phyloP scores from a whole-genome alignment of 2,888 invertebrate species.

The Calameuta pallipes region DNA sequence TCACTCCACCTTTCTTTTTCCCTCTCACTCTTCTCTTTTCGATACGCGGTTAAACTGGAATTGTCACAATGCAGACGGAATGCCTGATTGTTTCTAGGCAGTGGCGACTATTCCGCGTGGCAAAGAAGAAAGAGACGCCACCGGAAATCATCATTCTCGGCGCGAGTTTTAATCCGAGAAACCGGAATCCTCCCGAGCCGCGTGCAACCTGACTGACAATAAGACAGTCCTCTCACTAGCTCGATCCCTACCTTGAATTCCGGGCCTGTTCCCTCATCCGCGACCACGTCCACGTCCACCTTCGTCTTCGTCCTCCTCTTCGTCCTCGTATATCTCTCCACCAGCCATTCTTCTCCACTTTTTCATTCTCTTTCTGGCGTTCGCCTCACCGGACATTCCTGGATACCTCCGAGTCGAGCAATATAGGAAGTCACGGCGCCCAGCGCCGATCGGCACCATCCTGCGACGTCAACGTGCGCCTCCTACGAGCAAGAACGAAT shows the following conservation, averaged over 20 bases:
- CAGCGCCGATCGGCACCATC: too few relatives aligned
- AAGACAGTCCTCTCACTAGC: conserved; percentile 16
- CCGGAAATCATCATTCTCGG: conserved; percentile 58
- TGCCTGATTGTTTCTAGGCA: conserved; percentile 49
- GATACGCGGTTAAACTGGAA: conserved; percentile 39
- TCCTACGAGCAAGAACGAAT: too few relatives aligned
- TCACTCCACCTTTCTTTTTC: conserved; percentile 6
- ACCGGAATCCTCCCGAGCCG: conserved; percentile 45
- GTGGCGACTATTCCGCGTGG: conserved; percentile 17
- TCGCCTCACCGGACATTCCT: too few relatives aligned
- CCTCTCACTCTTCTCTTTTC: conserved; percentile 14
- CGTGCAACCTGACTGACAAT: conserved; percentile 42
- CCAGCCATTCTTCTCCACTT: too few relatives aligned
- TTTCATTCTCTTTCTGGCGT: too few relatives aligned
- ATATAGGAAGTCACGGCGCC: too few relatives aligned
- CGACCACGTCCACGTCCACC: too few relatives aligned
- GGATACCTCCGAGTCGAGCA: too few relatives aligned
- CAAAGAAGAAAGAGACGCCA: conserved; percentile 54
- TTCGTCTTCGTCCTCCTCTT: too few relatives aligned
- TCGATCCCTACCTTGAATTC: conserved; percentile 28
- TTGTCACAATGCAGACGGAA: conserved; percentile 51
- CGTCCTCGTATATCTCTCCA: not conserved
- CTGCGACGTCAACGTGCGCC: too few relatives aligned
- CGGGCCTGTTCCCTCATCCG: conserved; percentile 8
- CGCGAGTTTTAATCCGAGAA: conserved; percentile 49